These are phyloP conservation scores for Spodoptera frugiperda DNA, from an alignment of 1,140 invertebrate species.

Conservation along the genomic window DNA sequence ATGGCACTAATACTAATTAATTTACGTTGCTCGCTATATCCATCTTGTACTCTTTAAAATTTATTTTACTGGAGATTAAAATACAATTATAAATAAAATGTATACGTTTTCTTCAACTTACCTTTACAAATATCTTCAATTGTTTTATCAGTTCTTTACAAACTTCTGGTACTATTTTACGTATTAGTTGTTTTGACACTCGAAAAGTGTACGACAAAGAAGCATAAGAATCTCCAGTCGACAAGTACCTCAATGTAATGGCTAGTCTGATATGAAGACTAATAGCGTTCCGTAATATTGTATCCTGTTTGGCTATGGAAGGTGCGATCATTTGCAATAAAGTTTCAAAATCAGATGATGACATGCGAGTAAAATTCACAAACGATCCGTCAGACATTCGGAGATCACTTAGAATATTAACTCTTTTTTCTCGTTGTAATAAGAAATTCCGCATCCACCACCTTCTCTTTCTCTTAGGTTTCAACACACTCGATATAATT, in stretches of 20 bases:
- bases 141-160: slow-evolving; percentile 57
- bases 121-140: slow-evolving; percentile 56
- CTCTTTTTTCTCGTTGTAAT: too few relatives aligned
- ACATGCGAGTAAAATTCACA: neutral
- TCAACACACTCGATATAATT: too few relatives aligned
- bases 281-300: slow-evolving; percentile 56
- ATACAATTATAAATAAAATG: slow-evolving; percentile 26
- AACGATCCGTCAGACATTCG: neutral
- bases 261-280: slow-evolving; percentile 53
- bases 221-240: slow-evolving; percentile 61
- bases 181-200: slow-evolving; percentile 64
- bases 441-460: too few relatives aligned
- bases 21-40: too few relatives aligned
- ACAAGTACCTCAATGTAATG: slow-evolving; percentile 62
- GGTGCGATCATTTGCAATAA: neutral
- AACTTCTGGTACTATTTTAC: slow-evolving; percentile 61
- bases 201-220: slow-evolving; percentile 62
- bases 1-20: too few relatives aligned
- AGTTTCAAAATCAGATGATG: neutral
- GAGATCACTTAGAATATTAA: neutral
- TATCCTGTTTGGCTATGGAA: slow-evolving; percentile 48
- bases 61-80: neutral
- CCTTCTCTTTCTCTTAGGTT: too few relatives aligned
- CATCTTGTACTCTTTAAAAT: neutral
- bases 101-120: slow-evolving; percentile 52